Evolutionary conservation across 2,888 invertebrate genomes (phyloP).

Genomic region (Drosophila austrosaltans): DNA sequence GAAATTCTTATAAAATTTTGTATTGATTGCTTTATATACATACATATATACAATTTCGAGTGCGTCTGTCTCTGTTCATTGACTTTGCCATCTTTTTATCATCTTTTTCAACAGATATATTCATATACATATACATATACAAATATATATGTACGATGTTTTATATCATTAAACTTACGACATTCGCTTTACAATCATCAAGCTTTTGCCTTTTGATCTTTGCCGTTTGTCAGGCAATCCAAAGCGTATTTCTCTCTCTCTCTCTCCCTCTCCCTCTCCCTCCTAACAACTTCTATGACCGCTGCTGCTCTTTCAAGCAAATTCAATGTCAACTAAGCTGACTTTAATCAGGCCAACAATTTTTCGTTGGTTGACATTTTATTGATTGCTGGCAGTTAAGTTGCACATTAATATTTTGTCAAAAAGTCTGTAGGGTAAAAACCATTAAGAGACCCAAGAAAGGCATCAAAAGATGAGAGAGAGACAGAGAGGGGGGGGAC

Average conservation of each 20-base stretch:
- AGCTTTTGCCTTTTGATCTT: constrained; percentile 36
- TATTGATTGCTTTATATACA: not conserved
- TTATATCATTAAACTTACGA: not conserved
- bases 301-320: not conserved
- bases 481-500: not conserved
- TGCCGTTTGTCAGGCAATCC: not conserved
- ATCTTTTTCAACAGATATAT: not conserved
- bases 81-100: constrained; percentile 14
- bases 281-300: not conserved
- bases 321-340: constrained; percentile 24
- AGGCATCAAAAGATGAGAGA: constrained; percentile 29
- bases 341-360: constrained; percentile 55
- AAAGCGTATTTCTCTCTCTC: not conserved
- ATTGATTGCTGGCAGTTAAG: constrained; percentile 59
- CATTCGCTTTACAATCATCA: constrained; percentile 31
- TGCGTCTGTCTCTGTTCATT: not conserved
- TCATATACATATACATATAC: not conserved
- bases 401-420: constrained; percentile 54
- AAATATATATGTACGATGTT: not conserved
- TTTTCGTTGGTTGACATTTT: constrained; percentile 53
- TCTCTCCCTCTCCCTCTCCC: not conserved
- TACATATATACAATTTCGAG: not conserved
- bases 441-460: constrained; percentile 22
- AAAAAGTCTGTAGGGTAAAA: constrained; percentile 22
- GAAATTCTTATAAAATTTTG: not conserved